A percentile compares a stretch with the other conserved stretches of the same genome.
phyloP scores from a whole-genome alignment of 2,113 vertebrate genomes.

The Elgaria multicarinata region DNA sequence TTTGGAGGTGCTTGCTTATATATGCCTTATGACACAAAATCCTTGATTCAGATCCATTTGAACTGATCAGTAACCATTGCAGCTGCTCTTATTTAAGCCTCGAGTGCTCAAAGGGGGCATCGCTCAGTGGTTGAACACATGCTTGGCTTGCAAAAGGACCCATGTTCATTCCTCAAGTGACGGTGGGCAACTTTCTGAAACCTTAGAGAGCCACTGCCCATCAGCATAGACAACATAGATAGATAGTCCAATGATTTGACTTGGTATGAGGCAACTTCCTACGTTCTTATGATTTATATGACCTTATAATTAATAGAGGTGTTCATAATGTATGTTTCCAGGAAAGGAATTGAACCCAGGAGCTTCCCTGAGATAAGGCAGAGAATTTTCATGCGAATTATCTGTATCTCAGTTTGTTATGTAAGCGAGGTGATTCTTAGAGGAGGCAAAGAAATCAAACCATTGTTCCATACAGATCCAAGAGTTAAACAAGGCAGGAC shows the following conservation, averaged over 20 bases:
- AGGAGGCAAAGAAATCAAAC: neutral
- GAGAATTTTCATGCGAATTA: constrained; percentile 6
- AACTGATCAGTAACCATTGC: neutral
- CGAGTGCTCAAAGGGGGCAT: neutral
- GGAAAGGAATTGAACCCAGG: neutral
- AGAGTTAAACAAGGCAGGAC: neutral
- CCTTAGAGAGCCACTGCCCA: neutral
- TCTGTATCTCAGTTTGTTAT: neutral
- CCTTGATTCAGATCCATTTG: neutral
- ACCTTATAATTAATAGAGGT: neutral
- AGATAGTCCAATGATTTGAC: neutral
- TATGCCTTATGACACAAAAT: neutral
- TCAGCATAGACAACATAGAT: neutral
- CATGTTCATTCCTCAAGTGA: neutral
- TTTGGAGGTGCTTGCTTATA: no score
- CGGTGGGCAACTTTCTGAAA: neutral
- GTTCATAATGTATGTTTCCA: constrained; percentile 1
- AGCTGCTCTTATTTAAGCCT: neutral
- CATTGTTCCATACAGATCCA: neutral
- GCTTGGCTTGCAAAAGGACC: neutral
- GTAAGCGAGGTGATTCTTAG: neutral
- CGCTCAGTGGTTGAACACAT: neutral
- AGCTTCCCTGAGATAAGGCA: constrained; percentile 35
- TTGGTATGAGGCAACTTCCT: neutral
- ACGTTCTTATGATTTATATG: constrained; percentile 16